Evolutionary conservation across 2,113 vertebrate species (phyloP).

Genomic region (Phrynosoma platyrhinos): DNA sequence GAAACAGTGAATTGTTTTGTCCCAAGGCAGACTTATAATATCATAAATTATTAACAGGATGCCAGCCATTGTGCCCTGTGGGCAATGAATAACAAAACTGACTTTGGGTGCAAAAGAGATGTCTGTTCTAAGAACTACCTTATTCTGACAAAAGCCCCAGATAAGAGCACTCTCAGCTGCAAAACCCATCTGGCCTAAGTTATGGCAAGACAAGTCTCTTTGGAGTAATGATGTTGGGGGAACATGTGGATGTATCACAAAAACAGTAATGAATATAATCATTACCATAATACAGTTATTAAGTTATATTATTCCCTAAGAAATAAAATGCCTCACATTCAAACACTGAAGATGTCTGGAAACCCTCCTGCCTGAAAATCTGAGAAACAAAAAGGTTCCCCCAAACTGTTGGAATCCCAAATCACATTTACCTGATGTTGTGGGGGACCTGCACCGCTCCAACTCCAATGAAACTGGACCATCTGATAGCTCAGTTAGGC

Average conservation of each 20-base stretch:
- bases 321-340: conserved; percentile 31
- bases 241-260: neutral
- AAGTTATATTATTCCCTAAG: neutral
- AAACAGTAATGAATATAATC: neutral
- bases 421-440: conserved; percentile 90
- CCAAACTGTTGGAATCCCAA: conserved; percentile 61
- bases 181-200: too few species aligned
- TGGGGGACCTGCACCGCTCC: conserved; percentile 95
- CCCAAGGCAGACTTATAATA: too few species aligned
- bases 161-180: too few species aligned
- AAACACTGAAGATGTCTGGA: neutral
- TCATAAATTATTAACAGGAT: too few species aligned
- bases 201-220: too few species aligned
- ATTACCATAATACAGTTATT: neutral
- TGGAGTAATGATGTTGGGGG: too few species aligned
- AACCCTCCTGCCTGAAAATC: conserved; percentile 47
- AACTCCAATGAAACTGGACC: conserved; percentile 93
- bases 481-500: conserved; percentile 95
- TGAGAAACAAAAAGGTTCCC: conserved; percentile 66
- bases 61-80: too few species aligned
- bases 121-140: too few species aligned
- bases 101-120: too few species aligned
- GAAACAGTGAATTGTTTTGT: too few species aligned
- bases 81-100: too few species aligned
- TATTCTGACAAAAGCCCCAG: too few species aligned